These are phyloP conservation scores for Gerosis bhagava DNA, from an alignment of 2,888 invertebrate species.

Conservation along the genomic window DNA sequence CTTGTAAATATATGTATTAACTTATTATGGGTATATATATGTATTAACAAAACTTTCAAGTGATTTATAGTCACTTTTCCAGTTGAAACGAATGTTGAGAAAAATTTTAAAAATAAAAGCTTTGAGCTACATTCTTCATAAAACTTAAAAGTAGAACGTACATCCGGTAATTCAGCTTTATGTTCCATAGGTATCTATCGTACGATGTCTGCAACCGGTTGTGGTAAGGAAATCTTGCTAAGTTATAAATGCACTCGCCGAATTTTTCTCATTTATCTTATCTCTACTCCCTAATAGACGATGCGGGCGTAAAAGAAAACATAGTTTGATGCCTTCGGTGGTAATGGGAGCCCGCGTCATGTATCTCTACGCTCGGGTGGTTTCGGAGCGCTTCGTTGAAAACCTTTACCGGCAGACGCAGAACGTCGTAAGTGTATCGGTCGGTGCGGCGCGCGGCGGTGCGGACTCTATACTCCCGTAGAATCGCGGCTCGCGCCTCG, in stretches of 20 bases:
- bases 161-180: too few relatives aligned
- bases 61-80: too few relatives aligned
- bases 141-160: too few relatives aligned
- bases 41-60: too few relatives aligned
- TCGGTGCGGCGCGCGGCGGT: conserved; percentile 42
- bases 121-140: too few relatives aligned
- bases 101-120: too few relatives aligned
- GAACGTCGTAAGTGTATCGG: conserved; percentile 31
- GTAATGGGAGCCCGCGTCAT: conserved; percentile 48
- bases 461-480: conserved; percentile 17
- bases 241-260: not conserved
- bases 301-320: conserved; percentile 51
- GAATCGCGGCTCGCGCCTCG: not conserved
- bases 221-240: conserved; percentile 4
- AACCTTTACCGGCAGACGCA: conserved; percentile 29
- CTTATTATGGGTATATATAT: too few relatives aligned
- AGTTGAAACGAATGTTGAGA: too few relatives aligned
- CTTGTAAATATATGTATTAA: too few relatives aligned
- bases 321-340: conserved; percentile 53
- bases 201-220: conserved; percentile 5
- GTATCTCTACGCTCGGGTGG: conserved; percentile 40
- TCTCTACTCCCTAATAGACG: conserved; percentile 22
- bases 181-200: too few relatives aligned
- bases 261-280: conserved; percentile 15
- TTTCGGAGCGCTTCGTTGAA: conserved; percentile 48